phyloP scores from a whole-genome alignment of 2,888 invertebrate species.

The Rhingia rostrata region DNA sequence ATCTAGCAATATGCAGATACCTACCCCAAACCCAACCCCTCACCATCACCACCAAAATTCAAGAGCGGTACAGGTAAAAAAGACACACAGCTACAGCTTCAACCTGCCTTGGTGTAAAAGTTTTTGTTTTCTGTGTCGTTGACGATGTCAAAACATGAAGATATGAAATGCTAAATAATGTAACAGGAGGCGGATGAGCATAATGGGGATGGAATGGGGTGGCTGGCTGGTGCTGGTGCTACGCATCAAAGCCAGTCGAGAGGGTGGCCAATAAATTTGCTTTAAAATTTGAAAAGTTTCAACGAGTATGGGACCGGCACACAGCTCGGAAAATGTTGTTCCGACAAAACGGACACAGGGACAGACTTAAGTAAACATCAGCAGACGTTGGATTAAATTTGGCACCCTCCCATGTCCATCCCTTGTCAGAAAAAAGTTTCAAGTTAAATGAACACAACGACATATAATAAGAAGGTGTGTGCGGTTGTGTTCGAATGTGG shows the following conservation, averaged over 20 bases:
- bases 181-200: constrained; percentile 31
- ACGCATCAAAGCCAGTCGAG: constrained; percentile 24
- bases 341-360: constrained; percentile 26
- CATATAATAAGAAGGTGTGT: constrained; percentile 62
- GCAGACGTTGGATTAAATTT: constrained; percentile 70
- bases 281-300: constrained; percentile 71
- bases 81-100: not conserved
- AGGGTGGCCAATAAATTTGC: constrained; percentile 64
- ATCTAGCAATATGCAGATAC: constrained; percentile 42
- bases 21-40: not conserved
- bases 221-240: not conserved
- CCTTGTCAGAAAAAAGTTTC: constrained; percentile 21
- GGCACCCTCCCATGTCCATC: constrained; percentile 4
- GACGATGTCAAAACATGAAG: constrained; percentile 66
- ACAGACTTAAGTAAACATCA: constrained; percentile 68
- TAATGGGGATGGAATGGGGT: not conserved
- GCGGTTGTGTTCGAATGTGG: constrained; percentile 56
- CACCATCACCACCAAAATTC: not conserved
- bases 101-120: constrained; percentile 45
- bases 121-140: constrained; percentile 64
- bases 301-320: not conserved
- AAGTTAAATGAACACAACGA: constrained; percentile 67
- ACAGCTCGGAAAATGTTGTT: constrained; percentile 25
- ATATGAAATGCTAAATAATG: constrained; percentile 72
- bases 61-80: constrained; percentile 23